Evolutionary conservation across 2,113 vertebrate species (phyloP).

Genomic region (Haemorhous mexicanus): DNA sequence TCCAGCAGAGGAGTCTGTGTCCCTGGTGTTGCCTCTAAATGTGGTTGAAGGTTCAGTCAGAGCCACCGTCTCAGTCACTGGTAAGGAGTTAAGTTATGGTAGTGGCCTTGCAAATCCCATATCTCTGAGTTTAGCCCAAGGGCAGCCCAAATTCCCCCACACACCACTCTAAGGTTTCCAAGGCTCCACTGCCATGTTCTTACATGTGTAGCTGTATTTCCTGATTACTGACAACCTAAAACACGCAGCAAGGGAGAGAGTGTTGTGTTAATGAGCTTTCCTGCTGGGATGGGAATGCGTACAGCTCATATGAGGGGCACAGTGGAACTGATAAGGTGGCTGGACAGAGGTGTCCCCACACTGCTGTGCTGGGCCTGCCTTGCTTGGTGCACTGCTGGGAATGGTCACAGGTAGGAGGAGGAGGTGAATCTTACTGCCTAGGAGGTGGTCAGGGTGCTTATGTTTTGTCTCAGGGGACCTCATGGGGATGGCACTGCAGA

Average conservation of each 20-base stretch:
- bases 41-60: slow-evolving; percentile 61
- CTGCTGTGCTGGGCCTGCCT: not conserved
- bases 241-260: not conserved
- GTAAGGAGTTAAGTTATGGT: slow-evolving; percentile 30
- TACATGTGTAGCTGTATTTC: not conserved
- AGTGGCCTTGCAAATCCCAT: not conserved
- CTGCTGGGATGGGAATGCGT: not conserved
- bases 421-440: not conserved
- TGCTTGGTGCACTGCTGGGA: not conserved
- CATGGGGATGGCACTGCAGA: slow-evolving; percentile 77
- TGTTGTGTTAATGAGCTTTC: not conserved
- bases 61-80: slow-evolving; percentile 30
- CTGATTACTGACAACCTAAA: not conserved
- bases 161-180: not conserved
- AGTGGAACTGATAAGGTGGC: not conserved
- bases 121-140: not conserved
- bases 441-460: not conserved
- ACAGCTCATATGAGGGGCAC: not conserved
- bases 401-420: not conserved
- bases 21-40: slow-evolving; percentile 48
- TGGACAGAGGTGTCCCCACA: not conserved
- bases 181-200: not conserved
- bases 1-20: slow-evolving; percentile 52
- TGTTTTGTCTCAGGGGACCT: slow-evolving; percentile 69
- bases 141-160: not conserved